Conservation (phyloP, 2,797 vertebrate genomes). For the Gymnoscopelus microlampas region DNA sequence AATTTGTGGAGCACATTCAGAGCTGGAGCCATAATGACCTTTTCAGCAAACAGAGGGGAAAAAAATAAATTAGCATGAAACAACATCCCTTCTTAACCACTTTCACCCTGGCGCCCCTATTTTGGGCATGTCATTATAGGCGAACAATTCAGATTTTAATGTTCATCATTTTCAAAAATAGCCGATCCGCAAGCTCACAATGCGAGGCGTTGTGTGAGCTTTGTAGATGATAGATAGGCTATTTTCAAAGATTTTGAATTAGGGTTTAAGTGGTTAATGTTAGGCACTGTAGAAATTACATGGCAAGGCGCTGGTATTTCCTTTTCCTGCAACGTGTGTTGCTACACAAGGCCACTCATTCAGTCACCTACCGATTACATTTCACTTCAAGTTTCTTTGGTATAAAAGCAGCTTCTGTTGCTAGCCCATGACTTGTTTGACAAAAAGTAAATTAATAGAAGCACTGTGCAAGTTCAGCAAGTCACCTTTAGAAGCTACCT, state of each 20-base stretch:
- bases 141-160: too few relatives aligned
- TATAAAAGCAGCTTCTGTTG: conserved; percentile 50
- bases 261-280: conserved; percentile 6
- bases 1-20: conserved; percentile 51
- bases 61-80: conserved; percentile 42
- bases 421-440: conserved; percentile 15
- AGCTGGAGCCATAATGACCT: conserved; percentile 31
- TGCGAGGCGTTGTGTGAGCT: too few relatives aligned
- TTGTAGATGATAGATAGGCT: too few relatives aligned
- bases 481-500: too few relatives aligned
- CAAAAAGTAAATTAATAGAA: conserved; percentile 11
- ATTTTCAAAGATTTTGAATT: too few relatives aligned
- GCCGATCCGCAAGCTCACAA: too few relatives aligned
- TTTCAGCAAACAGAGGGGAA: conserved; percentile 24
- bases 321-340: conserved; percentile 14
- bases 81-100: conserved; percentile 24
- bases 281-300: conserved; percentile 16
- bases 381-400: conserved; percentile 67
- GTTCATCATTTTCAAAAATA: too few relatives aligned
- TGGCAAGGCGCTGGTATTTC: conserved; percentile 32
- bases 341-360: conserved; percentile 25
- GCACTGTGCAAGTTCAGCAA: not conserved
- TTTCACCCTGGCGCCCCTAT: too few relatives aligned
- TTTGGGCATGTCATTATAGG: too few relatives aligned
- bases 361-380: conserved; percentile 28